Evolutionary conservation across 2,797 vertebrate genomes (phyloP).

Genomic region (Tenualosa thibaudeaui): DNA sequence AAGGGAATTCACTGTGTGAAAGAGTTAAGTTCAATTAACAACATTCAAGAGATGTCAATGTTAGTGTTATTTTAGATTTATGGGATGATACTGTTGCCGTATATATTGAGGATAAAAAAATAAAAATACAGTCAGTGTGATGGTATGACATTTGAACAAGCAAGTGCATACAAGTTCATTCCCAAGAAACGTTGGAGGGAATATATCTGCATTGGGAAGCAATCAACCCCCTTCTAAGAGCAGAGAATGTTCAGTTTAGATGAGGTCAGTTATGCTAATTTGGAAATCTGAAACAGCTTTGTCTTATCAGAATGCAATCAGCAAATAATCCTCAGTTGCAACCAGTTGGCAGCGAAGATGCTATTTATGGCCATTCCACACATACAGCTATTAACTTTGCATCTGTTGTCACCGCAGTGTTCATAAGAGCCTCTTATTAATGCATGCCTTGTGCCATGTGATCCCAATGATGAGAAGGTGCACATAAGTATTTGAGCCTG

Average conservation of each 20-base stretch:
- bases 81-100: conserved; percentile 55
- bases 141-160: conserved; percentile 43
- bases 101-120: conserved; percentile 37
- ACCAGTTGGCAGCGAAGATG: conserved; percentile 5
- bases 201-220: background rate
- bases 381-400: conserved; percentile 17
- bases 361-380: conserved; percentile 19
- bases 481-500: conserved; percentile 51
- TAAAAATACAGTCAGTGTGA: conserved; percentile 39
- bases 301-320: conserved; percentile 9
- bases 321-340: conserved; percentile 21
- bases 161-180: conserved; percentile 42
- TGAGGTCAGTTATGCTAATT: conserved; percentile 22
- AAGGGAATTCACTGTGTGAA: conserved; percentile 71
- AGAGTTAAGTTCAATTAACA: conserved; percentile 66
- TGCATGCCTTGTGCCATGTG: conserved; percentile 46
- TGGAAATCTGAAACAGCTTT: conserved; percentile 17
- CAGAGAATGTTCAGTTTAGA: background rate
- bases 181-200: background rate
- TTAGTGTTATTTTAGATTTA: conserved; percentile 55
- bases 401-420: background rate
- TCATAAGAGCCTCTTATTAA: conserved; percentile 34
- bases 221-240: background rate
- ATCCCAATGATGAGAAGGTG: conserved; percentile 45
- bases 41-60: conserved; percentile 64